Conservation (phyloP, 2,113 vertebrate genomes). For the Rana temporaria region DNA sequence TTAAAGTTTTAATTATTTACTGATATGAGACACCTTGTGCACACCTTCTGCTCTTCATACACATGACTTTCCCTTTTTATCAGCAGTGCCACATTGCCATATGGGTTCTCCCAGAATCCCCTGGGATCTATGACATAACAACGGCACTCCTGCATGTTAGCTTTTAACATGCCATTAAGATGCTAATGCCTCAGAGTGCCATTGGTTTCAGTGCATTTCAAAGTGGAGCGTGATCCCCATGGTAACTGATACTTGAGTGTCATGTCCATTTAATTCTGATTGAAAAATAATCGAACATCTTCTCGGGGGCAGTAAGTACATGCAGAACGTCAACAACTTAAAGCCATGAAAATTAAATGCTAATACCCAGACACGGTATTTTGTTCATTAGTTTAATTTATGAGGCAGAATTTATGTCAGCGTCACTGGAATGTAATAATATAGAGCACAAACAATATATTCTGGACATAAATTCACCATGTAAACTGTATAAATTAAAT, state of each 20-base stretch:
- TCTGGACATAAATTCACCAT: background rate
- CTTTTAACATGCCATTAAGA: constrained; percentile 53
- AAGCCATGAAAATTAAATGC: constrained; percentile 21
- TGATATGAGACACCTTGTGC: background rate
- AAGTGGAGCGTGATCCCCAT: constrained; percentile 17
- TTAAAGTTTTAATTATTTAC: too few species aligned
- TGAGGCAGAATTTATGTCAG: background rate
- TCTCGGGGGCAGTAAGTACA: constrained; percentile 23
- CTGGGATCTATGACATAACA: constrained; percentile 29
- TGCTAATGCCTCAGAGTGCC: constrained; percentile 41
- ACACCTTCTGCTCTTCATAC: background rate
- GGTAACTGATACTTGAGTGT: constrained; percentile 35
- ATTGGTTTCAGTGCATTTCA: constrained; percentile 18
- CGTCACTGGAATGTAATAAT: constrained; percentile 14
- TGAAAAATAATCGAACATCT: constrained; percentile 46
- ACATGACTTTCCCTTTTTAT: background rate
- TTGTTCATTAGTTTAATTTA: constrained; percentile 16
- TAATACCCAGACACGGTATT: constrained; percentile 20
- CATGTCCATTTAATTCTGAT: constrained; percentile 40
- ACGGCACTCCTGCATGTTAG: background rate
- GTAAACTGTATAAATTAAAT: constrained; percentile 9
- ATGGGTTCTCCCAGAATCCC: constrained; percentile 8
- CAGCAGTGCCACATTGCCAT: constrained; percentile 18
- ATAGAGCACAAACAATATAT: constrained; percentile 31
- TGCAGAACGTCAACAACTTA: constrained; percentile 23